These are phyloP conservation scores for Formicarius rufipectus DNA, from an alignment of 2,113 vertebrate species.

Conservation along the genomic window DNA sequence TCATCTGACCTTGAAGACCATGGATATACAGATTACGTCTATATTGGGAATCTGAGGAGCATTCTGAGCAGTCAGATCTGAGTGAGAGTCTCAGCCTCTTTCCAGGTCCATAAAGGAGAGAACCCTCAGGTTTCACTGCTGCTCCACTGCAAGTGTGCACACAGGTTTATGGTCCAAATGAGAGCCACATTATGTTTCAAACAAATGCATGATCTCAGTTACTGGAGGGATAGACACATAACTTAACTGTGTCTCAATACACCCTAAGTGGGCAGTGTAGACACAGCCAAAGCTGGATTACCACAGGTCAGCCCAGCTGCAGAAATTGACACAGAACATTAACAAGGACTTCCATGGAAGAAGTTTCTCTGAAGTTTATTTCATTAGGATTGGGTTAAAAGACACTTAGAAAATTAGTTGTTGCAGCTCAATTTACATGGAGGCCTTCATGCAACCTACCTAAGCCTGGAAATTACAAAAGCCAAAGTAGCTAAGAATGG, in stretches of 20 bases:
- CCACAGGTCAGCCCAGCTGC: neutral
- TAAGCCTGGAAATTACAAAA: neutral
- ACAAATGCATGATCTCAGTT: neutral
- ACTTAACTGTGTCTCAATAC: neutral
- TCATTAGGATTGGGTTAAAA: neutral
- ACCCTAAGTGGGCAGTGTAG: neutral
- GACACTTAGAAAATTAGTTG: neutral
- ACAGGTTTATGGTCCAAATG: neutral
- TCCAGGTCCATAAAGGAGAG: fast-evolving
- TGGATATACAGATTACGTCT: neutral
- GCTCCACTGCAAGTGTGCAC: neutral
- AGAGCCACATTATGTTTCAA: neutral
- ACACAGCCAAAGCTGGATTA: neutral
- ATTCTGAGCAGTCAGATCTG: neutral
- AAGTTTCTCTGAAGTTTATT: neutral
- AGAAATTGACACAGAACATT: neutral
- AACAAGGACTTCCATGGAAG: neutral
- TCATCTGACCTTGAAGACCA: neutral
- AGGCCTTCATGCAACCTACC: neutral
- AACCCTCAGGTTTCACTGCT: neutral
- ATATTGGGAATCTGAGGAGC: neutral
- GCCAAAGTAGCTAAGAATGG: neutral
- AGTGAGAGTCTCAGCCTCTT: neutral
- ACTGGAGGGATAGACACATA: too few species aligned
- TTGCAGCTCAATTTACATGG: neutral